phyloP scores from a whole-genome alignment of 2,888 invertebrate species.

The Dioctria rufipes region DNA sequence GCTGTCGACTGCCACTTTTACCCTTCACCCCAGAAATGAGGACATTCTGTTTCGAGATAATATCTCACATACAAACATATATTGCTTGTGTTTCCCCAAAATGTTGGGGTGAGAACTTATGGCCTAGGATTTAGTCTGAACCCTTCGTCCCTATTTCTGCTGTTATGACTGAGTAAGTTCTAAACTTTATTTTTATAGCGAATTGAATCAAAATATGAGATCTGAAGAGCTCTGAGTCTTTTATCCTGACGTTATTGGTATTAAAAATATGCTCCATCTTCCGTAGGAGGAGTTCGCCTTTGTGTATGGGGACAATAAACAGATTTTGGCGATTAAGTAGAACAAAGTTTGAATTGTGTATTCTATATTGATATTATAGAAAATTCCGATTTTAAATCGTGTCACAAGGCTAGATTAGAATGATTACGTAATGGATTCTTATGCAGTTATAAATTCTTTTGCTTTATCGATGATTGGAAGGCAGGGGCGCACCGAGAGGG shows the following conservation, averaged over 20 bases:
- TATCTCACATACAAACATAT: constrained; percentile 4
- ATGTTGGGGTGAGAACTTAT: neutral
- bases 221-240: constrained; percentile 17
- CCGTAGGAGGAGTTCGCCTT: neutral
- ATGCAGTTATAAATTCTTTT: too few relatives aligned
- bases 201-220: constrained; percentile 47
- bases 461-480: too few relatives aligned
- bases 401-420: too few relatives aligned
- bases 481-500: too few relatives aligned
- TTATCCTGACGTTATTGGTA: constrained; percentile 28
- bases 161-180: constrained; percentile 18
- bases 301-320: constrained; percentile 24
- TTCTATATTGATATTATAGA: too few relatives aligned
- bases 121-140: neutral
- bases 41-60: neutral
- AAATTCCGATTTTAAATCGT: too few relatives aligned
- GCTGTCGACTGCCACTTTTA: too few relatives aligned
- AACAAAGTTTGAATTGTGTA: too few relatives aligned
- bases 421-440: too few relatives aligned
- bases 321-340: neutral
- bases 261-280: constrained; percentile 39
- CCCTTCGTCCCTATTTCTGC: neutral
- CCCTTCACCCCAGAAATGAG: neutral
- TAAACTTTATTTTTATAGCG: constrained; percentile 44
- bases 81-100: neutral